These are phyloP conservation scores for Microctenopoma steveboyesi DNA, from an alignment of 2,797 vertebrate genomes.

Conservation along the genomic window DNA sequence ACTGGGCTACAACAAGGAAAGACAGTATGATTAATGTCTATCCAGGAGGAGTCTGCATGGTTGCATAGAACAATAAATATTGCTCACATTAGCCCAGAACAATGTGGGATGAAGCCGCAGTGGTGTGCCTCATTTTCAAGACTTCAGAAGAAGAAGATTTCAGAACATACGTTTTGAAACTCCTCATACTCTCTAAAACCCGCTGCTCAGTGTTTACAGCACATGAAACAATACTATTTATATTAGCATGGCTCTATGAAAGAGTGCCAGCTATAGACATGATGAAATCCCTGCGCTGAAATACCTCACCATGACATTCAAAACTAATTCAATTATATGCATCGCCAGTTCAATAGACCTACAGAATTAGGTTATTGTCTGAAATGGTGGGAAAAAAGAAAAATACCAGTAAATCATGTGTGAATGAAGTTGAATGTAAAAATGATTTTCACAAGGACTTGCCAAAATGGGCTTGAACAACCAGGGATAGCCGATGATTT, in stretches of 20 bases:
- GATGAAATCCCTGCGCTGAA: conserved; percentile 72
- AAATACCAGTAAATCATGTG: conserved; percentile 69
- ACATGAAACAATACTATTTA: conserved; percentile 64
- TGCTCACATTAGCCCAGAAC: conserved; percentile 11
- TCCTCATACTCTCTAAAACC: conserved; percentile 32
- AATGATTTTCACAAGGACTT: conserved; percentile 58
- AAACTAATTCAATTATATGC: conserved; percentile 81
- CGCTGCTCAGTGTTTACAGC: conserved; percentile 46
- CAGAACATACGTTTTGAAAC: conserved; percentile 29
- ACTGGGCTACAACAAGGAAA: conserved; percentile 25
- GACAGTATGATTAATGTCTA: conserved; percentile 17
- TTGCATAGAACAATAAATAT: conserved; percentile 13
- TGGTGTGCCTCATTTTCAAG: conserved; percentile 11
- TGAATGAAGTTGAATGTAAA: conserved; percentile 69
- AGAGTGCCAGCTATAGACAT: conserved; percentile 53
- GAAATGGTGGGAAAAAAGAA: conserved; percentile 60
- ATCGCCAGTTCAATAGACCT: conserved; percentile 75
- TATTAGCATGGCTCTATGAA: conserved; percentile 57
- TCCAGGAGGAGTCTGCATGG: conserved; percentile 3
- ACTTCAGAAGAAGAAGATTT: conserved; percentile 16
- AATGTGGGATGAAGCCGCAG: conserved; percentile 6
- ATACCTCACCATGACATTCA: conserved; percentile 70
- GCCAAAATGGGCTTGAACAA: conserved; percentile 54
- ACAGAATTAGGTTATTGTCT: conserved; percentile 78
- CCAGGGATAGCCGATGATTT: conserved; percentile 44